Conservation (phyloP, 2,113 vertebrate genomes). For the Planiliza haematocheilus region DNA sequence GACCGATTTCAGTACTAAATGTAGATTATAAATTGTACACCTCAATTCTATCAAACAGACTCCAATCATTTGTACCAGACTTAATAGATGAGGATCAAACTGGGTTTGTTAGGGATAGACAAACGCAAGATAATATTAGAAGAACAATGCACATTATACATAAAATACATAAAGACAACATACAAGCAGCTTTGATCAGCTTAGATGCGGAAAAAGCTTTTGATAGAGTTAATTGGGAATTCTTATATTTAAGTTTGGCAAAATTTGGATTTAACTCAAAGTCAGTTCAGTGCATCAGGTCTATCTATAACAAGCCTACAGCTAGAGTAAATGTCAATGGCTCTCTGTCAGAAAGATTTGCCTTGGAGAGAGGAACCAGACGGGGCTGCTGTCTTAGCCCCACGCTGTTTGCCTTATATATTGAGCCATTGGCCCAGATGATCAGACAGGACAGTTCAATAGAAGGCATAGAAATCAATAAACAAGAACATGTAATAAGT, state of each 20-base stretch:
- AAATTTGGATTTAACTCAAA: neutral
- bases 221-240: neutral
- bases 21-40: neutral
- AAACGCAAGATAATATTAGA: too few relatives aligned
- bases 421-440: neutral
- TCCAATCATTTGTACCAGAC: neutral
- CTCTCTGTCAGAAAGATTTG: neutral
- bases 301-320: neutral
- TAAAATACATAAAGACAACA: neutral
- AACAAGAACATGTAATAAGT: neutral
- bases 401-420: neutral
- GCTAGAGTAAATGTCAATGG: neutral
- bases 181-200: neutral
- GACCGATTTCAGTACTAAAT: neutral
- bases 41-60: neutral
- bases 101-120: neutral
- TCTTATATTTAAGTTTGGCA: neutral
- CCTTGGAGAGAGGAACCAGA: neutral
- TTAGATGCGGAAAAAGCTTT: neutral
- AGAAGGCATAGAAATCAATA: neutral
- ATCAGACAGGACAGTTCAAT: neutral
- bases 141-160: neutral
- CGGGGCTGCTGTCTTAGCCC: neutral
- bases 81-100: neutral
- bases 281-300: slow-evolving; percentile 4